Evolutionary conservation across 2,888 invertebrate genomes (phyloP), one percentile per base, ranked within the genome.

Genomic region (Mimachlamys varia): DNA sequence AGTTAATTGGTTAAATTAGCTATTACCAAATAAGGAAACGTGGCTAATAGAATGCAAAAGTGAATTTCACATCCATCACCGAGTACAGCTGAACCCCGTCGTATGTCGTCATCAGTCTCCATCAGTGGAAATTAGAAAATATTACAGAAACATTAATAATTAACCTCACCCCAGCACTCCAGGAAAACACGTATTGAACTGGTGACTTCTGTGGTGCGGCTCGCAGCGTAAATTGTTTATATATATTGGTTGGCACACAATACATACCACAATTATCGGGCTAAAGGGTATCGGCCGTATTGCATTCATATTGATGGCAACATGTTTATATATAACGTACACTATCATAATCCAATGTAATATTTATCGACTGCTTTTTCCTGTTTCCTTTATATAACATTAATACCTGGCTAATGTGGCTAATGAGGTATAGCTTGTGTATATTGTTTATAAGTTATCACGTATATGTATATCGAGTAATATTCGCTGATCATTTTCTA

Each of bases 121-220:
- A 76, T 76, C 27, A 27, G 76, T 76, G 76, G 76, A 76, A 76
- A 76, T 76, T 76, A 76, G 76, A 27, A 76, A 76, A 76, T 76
- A 76, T 76, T 76, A 76, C 33, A 33, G 76, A 76, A 33, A 27
- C 27, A 76, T 76, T 76, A 76, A 76, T 76, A 22, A 76, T 76
- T 76, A 33, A 76, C 76, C 22, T 33, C 27, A 13, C 27, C 33
- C 10, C 33, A 10, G 76, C 13, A 27, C 12, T 13, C 15, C 7
- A 76, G 76, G 76, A 27, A 27, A 76, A 27, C 22, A 7, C 76
- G 19, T 33, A 33, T 27, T 76, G 76, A 33, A 76, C 76, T 76
- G 12, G 76, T 76, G 76, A 33, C 33, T 76, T 76, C 33, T 76
- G 33, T 76, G 76, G 76, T 27, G 76, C 19, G 33, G 76, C 33